These are phyloP conservation scores for Colius striatus DNA, from an alignment of 2,113 vertebrate genomes.

Conservation along the genomic window DNA sequence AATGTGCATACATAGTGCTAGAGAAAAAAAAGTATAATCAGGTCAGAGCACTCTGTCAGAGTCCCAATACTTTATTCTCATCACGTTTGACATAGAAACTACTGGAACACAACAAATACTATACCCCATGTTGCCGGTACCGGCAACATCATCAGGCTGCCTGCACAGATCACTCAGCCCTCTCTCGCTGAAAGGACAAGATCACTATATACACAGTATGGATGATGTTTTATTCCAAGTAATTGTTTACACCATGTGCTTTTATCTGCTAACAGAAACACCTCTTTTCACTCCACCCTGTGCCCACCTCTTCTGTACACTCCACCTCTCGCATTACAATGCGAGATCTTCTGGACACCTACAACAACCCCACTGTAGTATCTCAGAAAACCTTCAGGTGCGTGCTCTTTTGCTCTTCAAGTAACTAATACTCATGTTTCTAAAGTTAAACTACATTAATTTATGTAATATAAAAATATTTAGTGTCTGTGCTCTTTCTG, in stretches of 20 bases:
- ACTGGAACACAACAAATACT: background rate
- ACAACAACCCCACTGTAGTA: rapidly evolving
- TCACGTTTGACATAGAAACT: background rate
- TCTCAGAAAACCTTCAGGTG: background rate
- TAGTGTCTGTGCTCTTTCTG: background rate
- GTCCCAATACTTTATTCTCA: background rate
- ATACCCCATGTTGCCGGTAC: no score
- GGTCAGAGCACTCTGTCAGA: background rate
- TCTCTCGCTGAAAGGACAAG: no score
- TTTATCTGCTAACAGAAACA: no score
- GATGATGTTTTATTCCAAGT: no score
- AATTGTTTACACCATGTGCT: no score
- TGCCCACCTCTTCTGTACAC: no score
- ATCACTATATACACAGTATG: no score
- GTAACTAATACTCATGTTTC: background rate
- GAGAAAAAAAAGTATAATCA: background rate
- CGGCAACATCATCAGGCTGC: no score
- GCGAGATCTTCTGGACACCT: no score
- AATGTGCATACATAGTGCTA: background rate
- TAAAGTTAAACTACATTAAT: background rate
- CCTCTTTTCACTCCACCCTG: no score
- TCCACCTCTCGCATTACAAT: no score
- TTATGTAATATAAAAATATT: background rate
- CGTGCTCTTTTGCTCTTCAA: background rate
- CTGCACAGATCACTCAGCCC: no score